phyloP scores from a whole-genome alignment of 2,113 vertebrate species.

The Sceloporus undulatus region DNA sequence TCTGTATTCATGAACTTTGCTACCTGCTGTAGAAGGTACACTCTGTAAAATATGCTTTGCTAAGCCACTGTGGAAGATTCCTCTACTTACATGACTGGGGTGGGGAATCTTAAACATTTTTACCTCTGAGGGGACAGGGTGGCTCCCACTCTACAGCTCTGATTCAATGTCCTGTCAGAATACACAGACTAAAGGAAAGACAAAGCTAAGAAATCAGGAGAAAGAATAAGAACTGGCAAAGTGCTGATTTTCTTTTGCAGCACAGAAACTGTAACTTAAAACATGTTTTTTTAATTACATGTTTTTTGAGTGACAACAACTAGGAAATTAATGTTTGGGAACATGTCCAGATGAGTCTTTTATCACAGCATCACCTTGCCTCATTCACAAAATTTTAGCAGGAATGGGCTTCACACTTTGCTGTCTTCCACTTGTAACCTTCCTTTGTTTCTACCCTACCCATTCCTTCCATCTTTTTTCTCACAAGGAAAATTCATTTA shows the following conservation, averaged over 20 bases:
- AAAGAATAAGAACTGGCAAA: slow-evolving; percentile 15
- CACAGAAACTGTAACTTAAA: background rate
- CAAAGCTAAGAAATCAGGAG: background rate
- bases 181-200: slow-evolving; percentile 27
- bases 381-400: background rate
- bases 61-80: slow-evolving; percentile 54
- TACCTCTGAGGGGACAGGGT: slow-evolving; percentile 46
- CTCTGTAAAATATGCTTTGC: slow-evolving; percentile 66
- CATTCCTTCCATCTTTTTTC: background rate
- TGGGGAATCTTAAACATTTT: slow-evolving; percentile 60
- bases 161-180: slow-evolving; percentile 28
- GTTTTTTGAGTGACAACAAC: background rate
- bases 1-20: slow-evolving; percentile 58
- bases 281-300: background rate
- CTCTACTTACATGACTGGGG: slow-evolving; percentile 51
- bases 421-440: background rate
- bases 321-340: background rate
- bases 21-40: slow-evolving; percentile 62
- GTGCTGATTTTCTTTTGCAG: background rate
- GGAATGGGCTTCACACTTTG: background rate
- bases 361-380: background rate
- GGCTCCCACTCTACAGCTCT: slow-evolving; percentile 21
- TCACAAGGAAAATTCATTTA: background rate
- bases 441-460: background rate
- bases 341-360: background rate